Evolutionary conservation across 2,113 vertebrate genomes (phyloP).

Genomic region (Mus pahari): DNA sequence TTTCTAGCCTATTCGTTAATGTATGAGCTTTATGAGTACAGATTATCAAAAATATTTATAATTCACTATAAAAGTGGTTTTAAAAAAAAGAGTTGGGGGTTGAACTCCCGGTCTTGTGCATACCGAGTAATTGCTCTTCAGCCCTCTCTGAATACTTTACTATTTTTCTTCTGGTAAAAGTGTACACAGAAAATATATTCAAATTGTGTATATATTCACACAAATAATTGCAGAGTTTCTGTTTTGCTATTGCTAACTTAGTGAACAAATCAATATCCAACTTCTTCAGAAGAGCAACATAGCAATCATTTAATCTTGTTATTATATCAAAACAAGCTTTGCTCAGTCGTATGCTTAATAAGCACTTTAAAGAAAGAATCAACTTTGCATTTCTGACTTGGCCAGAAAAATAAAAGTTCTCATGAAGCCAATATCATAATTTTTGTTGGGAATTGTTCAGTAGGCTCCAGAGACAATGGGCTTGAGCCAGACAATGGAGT

Average conservation of each 20-base stretch:
- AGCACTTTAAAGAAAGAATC: not conserved
- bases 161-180: not conserved
- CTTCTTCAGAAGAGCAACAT: not conserved
- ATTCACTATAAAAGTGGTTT: not conserved
- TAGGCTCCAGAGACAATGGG: not conserved
- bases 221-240: not conserved
- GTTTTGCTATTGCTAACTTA: not conserved
- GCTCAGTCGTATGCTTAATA: not conserved
- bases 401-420: not conserved
- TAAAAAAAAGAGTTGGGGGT: not conserved
- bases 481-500: constrained; percentile 38
- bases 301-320: not conserved
- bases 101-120: not conserved
- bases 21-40: not conserved
- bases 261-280: not conserved
- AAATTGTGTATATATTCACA: not conserved
- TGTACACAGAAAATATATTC: not conserved
- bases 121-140: not conserved
- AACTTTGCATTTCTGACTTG: not conserved
- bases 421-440: not conserved
- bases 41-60: not conserved
- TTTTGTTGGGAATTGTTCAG: not conserved
- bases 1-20: not conserved
- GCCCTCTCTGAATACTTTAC: not conserved
- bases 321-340: not conserved